phyloP scores from a whole-genome alignment of 2,797 vertebrate species.

The Ctenopoma kingsleyae region DNA sequence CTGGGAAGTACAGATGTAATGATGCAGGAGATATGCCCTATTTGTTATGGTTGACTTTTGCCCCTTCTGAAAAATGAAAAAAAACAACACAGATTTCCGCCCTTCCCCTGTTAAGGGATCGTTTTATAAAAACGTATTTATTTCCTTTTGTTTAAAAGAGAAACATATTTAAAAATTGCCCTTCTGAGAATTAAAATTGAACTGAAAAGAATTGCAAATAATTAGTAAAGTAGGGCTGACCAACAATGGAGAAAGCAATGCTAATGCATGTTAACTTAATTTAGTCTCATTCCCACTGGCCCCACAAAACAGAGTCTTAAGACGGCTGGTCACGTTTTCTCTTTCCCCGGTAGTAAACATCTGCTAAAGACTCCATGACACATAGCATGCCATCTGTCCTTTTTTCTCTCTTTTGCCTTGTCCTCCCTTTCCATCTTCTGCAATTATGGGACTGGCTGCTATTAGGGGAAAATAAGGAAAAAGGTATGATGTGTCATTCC shows the following conservation, averaged over 20 bases:
- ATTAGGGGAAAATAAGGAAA: conserved; percentile 23
- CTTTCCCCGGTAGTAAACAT: conserved; percentile 73
- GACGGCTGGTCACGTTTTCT: conserved; percentile 67
- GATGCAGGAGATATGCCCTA: conserved; percentile 62
- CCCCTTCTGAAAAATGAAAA: conserved; percentile 18
- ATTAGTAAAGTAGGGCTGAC: conserved; percentile 45
- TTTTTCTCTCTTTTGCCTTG: conserved; percentile 17
- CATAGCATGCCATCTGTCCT: conserved; percentile 70
- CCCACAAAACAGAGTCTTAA: conserved; percentile 56
- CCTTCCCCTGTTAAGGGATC: background rate
- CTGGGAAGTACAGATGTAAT: conserved; percentile 71
- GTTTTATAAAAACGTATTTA: background rate
- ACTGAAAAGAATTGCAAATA: conserved; percentile 42
- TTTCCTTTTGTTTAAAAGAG: conserved; percentile 25
- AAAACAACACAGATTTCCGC: background rate
- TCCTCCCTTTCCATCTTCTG: conserved; percentile 38
- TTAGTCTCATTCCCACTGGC: conserved; percentile 59
- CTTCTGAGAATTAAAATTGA: conserved; percentile 41
- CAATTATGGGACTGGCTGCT: conserved; percentile 49
- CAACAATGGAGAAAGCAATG: conserved; percentile 47
- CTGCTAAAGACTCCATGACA: conserved; percentile 68
- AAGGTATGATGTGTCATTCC: conserved; percentile 27
- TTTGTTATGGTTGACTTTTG: conserved; percentile 59
- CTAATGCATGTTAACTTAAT: conserved; percentile 72
- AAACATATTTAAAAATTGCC: conserved; percentile 23